These are phyloP conservation scores for Xyrichtys novacula DNA, from an alignment of 2,797 vertebrate species.

Conservation along the genomic window DNA sequence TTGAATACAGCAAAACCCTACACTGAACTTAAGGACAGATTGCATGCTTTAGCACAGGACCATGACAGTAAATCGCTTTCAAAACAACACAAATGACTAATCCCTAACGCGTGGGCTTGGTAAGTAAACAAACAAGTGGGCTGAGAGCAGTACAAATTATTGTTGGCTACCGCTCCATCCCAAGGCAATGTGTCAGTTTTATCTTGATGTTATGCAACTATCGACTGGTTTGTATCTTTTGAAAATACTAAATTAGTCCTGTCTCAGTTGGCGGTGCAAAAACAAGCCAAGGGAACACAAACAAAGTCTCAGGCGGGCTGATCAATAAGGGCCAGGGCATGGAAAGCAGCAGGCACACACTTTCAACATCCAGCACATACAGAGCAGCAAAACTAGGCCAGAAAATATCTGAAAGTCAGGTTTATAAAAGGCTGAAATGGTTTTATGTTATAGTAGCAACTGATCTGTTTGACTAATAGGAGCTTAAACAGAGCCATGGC, in stretches of 20 bases:
- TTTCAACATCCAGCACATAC: conserved; percentile 18
- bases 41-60: conserved; percentile 75
- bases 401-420: neutral
- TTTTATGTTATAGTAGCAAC: neutral
- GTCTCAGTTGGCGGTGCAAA: conserved; percentile 50
- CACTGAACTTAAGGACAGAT: conserved; percentile 81
- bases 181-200: conserved; percentile 77
- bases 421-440: neutral
- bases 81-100: conserved; percentile 80
- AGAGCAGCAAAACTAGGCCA: conserved; percentile 4
- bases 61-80: conserved; percentile 72
- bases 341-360: conserved; percentile 40
- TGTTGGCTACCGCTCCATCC: conserved; percentile 73
- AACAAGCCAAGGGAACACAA: conserved; percentile 64
- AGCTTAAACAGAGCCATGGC: neutral
- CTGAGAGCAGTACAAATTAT: conserved; percentile 74
- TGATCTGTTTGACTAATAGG: neutral
- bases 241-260: conserved; percentile 39
- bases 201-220: conserved; percentile 75
- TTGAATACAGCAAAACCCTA: conserved; percentile 66
- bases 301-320: conserved; percentile 42
- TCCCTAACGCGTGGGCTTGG: conserved; percentile 64
- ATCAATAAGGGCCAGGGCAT: conserved; percentile 65
- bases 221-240: conserved; percentile 46
- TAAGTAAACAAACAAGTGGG: conserved; percentile 80